Evolutionary conservation across 2,888 invertebrate species (phyloP).

Genomic region (Salpingus planirostris): DNA sequence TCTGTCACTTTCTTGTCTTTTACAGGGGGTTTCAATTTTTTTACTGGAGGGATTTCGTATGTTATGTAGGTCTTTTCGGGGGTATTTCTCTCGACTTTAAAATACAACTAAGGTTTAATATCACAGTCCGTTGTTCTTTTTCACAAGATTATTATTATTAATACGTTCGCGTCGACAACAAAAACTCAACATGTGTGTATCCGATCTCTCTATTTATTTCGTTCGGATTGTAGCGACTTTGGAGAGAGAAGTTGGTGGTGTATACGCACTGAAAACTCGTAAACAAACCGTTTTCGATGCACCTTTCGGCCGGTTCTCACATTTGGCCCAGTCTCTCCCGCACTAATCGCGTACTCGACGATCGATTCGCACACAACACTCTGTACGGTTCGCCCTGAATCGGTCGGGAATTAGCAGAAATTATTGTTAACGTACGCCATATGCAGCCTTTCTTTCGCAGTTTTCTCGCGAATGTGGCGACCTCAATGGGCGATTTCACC

Average conservation of each 20-base stretch:
- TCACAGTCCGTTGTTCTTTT: slow-evolving; percentile 31
- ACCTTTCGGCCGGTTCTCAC: too few relatives aligned
- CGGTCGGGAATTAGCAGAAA: slow-evolving; percentile 29
- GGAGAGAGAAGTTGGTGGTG: too few relatives aligned
- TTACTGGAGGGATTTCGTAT: too few relatives aligned
- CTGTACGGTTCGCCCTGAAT: slow-evolving; percentile 20
- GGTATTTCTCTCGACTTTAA: slow-evolving; percentile 1
- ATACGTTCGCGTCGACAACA: slow-evolving; percentile 31
- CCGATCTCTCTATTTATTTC: not conserved
- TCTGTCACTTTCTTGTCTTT: too few relatives aligned
- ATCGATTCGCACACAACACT: slow-evolving; percentile 1
- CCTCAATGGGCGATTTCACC: too few relatives aligned
- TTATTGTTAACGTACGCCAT: slow-evolving; percentile 36
- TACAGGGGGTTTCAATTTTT: too few relatives aligned
- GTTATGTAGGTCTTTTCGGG: too few relatives aligned
- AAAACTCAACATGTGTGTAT: slow-evolving; percentile 31
- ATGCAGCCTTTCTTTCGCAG: slow-evolving; percentile 34
- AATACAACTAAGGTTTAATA: slow-evolving; percentile 33
- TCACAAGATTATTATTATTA: too few relatives aligned
- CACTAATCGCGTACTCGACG: too few relatives aligned
- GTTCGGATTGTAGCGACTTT: not conserved
- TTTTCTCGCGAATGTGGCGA: too few relatives aligned
- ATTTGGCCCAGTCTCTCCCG: too few relatives aligned
- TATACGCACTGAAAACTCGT: slow-evolving; percentile 31
- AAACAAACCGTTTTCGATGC: too few relatives aligned